Evolutionary conservation across 2,797 vertebrate genomes (phyloP).

Genomic region (Picus viridis): DNA sequence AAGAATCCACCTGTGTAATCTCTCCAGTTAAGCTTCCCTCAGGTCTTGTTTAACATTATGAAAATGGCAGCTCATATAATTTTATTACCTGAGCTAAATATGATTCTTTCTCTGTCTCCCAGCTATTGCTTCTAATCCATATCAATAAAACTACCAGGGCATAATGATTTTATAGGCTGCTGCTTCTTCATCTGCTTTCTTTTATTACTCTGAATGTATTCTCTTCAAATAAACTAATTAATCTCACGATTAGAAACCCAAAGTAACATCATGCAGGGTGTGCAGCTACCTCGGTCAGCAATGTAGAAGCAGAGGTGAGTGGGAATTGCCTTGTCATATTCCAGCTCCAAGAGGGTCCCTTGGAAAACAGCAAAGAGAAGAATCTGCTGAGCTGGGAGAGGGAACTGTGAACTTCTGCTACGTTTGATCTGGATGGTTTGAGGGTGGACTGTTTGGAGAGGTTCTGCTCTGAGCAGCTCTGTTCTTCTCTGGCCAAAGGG

Average conservation of each 20-base stretch:
- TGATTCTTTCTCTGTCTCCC: conserved; percentile 58
- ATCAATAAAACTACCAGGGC: conserved; percentile 46
- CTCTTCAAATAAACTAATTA: conserved; percentile 44
- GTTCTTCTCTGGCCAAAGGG: background rate
- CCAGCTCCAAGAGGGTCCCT: background rate
- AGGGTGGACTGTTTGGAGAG: background rate
- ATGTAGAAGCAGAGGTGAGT: background rate
- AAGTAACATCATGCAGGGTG: background rate
- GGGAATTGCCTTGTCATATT: background rate
- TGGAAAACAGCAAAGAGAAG: background rate
- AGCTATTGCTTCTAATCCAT: conserved; percentile 51
- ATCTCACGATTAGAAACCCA: conserved; percentile 27
- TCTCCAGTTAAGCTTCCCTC: conserved; percentile 56
- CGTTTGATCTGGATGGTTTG: background rate
- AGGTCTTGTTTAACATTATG: conserved; percentile 64
- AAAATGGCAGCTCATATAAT: conserved; percentile 65
- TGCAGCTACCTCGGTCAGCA: background rate
- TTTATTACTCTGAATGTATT: conserved; percentile 19
- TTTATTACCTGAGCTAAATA: conserved; percentile 65
- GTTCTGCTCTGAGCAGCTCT: background rate
- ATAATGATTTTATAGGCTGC: conserved; percentile 49
- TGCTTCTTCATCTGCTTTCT: conserved; percentile 29
- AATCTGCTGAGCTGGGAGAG: background rate
- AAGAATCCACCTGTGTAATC: conserved; percentile 60
- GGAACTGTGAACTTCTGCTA: background rate